Evolutionary conservation across 2,113 vertebrate species (phyloP).

Genomic region (Harpagus bidentatus): DNA sequence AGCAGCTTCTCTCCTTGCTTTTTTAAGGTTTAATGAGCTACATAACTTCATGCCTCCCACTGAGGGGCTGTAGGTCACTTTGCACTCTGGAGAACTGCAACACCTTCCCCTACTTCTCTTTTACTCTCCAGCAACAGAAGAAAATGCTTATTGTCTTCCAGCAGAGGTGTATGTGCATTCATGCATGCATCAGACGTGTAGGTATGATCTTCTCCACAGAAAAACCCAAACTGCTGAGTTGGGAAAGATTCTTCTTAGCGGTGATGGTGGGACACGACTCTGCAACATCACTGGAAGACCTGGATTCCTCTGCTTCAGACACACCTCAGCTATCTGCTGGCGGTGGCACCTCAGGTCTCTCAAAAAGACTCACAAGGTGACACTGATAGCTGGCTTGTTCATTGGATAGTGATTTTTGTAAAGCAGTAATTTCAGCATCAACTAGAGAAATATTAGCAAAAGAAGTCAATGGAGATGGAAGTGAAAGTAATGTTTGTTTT

Average conservation of each 20-base stretch:
- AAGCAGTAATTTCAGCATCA: neutral
- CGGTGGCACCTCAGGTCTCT: neutral
- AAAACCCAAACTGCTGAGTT: neutral
- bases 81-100: slow-evolving; percentile 40
- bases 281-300: neutral
- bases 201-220: neutral
- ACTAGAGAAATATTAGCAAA: neutral
- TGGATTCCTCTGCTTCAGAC: neutral
- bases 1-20: slow-evolving; percentile 75
- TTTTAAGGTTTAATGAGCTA: slow-evolving; percentile 76
- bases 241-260: neutral
- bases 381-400: neutral
- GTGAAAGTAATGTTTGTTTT: neutral
- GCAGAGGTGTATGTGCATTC: neutral
- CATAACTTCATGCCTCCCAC: slow-evolving; percentile 70
- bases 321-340: neutral
- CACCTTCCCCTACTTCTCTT: neutral
- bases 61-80: slow-evolving; percentile 58
- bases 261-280: accelerated
- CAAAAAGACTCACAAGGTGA: neutral
- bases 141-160: neutral
- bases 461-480: neutral
- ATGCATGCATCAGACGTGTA: accelerated
- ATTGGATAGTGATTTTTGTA: neutral
- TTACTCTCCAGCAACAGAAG: neutral